Base-by-base conservation (phyloP, 2,113 vertebrate species). In the Recurvirostra avosetta region DNA sequence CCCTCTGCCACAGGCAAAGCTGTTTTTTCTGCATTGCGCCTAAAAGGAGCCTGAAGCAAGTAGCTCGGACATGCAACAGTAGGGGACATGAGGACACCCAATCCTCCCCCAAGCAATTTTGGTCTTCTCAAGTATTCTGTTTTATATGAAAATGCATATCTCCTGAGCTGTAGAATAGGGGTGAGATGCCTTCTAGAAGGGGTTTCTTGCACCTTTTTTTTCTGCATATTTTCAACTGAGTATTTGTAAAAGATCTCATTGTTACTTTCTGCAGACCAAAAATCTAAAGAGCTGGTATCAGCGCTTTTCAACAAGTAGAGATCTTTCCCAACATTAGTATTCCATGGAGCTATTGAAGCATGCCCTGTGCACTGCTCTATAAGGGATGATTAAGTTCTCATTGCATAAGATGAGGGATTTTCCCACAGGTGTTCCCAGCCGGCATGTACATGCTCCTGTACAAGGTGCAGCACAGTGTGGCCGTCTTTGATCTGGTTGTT, bases 11-110 rank as follows among this genome's bases (percentile, higher is more conserved):
- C n/a, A 53, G 52, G 8, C 36, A 73, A 36, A 68, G 18, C 21
- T 55, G 17, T n/a, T 29, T 40, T 40, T 63, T 15, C 11, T 71
- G 11, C n/a, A 9, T 1, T 67, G 18, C 21, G 86, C 23, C 71
- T 22, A 3, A 74, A 32, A 80, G 14, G 53, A 80, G 15, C 30
- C 58, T 67, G 72, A 30, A 65, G 21, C 13, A 27, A 71, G 26
- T 7, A 79, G 38, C 38, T 79, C 15, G 17, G n/a, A 19, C 25
- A 2, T 9, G 8, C 0, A 1, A 7, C 11, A 15, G 8, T 4
- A 6, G 56, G 8, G 25, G 29, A 72, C 17, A n/a, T 19, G 40
- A 59, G 55, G 40, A 22, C 22, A 41, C 15, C 22, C 4, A 41
- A 2, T 82, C 12, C 4, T 71, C 11, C 56, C 41, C n/a, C 16